Evolutionary conservation across 2,888 invertebrate species (phyloP), one percentile per base, ranked within the genome.

Genomic region (Eristalis tenax): DNA sequence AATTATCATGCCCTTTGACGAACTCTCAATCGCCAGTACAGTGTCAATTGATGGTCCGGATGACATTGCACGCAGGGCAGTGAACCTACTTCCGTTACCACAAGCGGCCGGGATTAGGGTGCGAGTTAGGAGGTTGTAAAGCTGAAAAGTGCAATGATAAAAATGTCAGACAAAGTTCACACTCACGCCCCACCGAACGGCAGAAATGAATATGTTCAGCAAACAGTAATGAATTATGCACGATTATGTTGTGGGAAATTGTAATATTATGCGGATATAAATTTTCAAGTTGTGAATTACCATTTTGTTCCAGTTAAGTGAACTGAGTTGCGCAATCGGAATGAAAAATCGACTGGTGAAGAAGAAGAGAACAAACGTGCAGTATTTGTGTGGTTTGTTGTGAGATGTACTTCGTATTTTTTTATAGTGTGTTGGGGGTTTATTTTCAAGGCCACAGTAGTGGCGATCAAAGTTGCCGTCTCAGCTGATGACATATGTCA

Each of bases 1-100:
- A 15, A 95, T 95, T 10, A 97, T 95, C 81, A 97, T 91, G 2
- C 96, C 96, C 81, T 91, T 92, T 70, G 91, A 91, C 0, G 92
- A 92, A 0, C 91, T 92, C 85, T 93, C 93, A 3, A 91, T 91
- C 61, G 92, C 91, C 83, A 93, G 88, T 38, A 93, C 92, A 26
- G 92, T 89, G 50, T 83, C 86, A 61, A 82, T 84, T 11, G 82
- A 75, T n/a, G 79, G 64, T 64, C 71, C n/a, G 11, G 87, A 82
- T 0, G 84, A 83, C 81, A 88, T 66, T 4, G 88, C 69, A 59
- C 89, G 89, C 23, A 88, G 22, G 1, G 56, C 74, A 11, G 64
- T 88, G 0, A 77, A n/a, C 15, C 88, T 71, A 26, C 43, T 66
- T 13, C 70, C 73, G 50, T 15, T 80, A 10, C 88, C 88, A 50